A percentile compares a stretch with the other conserved stretches of the same genome.
Conservation (phyloP, 2,113 vertebrate genomes). For the Istiophorus platypterus region DNA sequence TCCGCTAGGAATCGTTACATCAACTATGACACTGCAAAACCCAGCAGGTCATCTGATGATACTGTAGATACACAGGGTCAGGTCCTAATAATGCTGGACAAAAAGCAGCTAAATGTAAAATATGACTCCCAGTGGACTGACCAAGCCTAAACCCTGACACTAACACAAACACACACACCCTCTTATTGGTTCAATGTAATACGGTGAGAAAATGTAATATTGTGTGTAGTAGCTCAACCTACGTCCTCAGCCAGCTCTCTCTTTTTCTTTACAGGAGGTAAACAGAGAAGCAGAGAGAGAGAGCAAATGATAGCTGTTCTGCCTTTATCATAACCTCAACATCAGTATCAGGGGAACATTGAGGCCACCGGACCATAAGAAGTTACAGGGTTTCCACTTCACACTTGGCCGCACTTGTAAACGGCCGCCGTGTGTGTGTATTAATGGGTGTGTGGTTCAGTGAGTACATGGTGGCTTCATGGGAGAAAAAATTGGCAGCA, state of each 20-base stretch:
- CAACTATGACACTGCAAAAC: conserved; percentile 60
- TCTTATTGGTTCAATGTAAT: too few species aligned
- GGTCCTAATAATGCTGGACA: conserved; percentile 6
- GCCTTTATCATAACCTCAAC: conserved; percentile 38
- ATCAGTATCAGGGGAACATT: conserved; percentile 47
- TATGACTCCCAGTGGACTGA: conserved; percentile 45
- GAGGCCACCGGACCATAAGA: conserved; percentile 35
- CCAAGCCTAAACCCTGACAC: conserved; percentile 35
- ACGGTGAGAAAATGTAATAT: conserved; percentile 55
- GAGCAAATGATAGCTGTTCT: neutral
- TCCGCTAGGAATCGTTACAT: conserved; percentile 57
- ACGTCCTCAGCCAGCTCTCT: conserved; percentile 51
- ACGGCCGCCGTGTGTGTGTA: conserved; percentile 7
- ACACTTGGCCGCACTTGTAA: conserved; percentile 35
- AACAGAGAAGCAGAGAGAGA: conserved; percentile 21
- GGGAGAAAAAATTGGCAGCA: neutral
- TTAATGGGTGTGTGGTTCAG: conserved; percentile 37
- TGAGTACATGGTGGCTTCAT: neutral
- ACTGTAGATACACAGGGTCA: conserved; percentile 13
- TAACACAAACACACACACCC: conserved; percentile 28
- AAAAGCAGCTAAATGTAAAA: conserved; percentile 44
- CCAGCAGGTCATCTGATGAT: conserved; percentile 45
- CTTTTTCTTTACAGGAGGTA: conserved; percentile 9
- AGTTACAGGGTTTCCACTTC: conserved; percentile 53
- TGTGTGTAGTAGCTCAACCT: conserved; percentile 53